Evolutionary conservation across 1,140 invertebrate species (phyloP).

Genomic region (Heliconius eleuchia): DNA sequence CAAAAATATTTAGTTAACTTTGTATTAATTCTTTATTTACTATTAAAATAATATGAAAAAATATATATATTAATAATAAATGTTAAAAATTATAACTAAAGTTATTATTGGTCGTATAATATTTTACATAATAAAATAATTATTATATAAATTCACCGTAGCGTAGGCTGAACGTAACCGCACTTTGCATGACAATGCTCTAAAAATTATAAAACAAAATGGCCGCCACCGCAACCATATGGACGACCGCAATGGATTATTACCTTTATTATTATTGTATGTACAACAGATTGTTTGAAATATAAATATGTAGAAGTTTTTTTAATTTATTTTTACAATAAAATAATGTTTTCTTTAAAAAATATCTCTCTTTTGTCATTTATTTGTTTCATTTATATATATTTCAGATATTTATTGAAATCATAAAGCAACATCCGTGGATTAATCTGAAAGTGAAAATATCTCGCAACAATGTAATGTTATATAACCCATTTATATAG

Average conservation of each 20-base stretch:
- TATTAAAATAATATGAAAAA: not conserved
- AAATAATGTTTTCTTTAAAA: not conserved
- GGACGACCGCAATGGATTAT: constrained; percentile 49
- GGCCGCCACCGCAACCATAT: constrained; percentile 49
- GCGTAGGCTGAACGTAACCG: constrained; percentile 23
- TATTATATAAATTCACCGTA: not conserved
- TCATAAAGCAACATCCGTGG: no score
- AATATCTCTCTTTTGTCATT: no score
- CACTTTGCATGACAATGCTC: constrained; percentile 35
- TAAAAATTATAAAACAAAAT: constrained; percentile 50
- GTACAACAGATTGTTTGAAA: constrained; percentile 2
- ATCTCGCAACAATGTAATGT: no score
- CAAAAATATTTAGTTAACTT: not conserved
- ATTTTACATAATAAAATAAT: constrained; percentile 15
- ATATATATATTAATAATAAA: not conserved
- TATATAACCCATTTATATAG: no score
- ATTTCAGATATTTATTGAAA: no score
- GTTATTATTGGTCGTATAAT: not conserved
- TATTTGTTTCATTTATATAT: no score
- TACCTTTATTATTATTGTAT: constrained; percentile 21
- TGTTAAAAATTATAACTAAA: not conserved
- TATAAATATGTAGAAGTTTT: not conserved
- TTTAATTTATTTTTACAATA: no score
- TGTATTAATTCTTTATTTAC: not conserved
- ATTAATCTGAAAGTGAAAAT: no score